Base-by-base conservation (phyloP, 2,888 invertebrate species). In the Ceramica pisi region DNA sequence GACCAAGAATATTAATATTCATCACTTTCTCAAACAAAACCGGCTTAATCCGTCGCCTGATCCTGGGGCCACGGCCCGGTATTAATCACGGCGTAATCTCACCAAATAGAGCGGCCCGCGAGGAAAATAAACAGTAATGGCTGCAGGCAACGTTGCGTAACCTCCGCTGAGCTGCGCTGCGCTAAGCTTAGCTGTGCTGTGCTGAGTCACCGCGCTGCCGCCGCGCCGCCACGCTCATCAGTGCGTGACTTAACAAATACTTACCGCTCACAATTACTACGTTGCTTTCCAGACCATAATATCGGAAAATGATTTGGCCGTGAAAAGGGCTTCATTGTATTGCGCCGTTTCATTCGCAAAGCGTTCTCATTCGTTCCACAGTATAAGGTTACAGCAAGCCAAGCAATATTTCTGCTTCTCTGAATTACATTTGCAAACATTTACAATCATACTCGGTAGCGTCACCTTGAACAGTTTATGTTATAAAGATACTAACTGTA, bases 11-110 rank as follows among this genome's bases (percentile, higher is more conserved):
- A 90, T 88, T 86, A 88, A 87, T 88, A 88, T 87, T 85, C 85
- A 89, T 89, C 86, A 88, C 86, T 90, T 89, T 85, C 86, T 82
- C 86, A 86, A 90, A 90, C 86, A 89, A 80, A 80, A 84, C 84
- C 80, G 78, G 80, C 74, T 66, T 90, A 89, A 91, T 90, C 88
- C 88, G 78, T 79, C 78, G 83, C 82, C 84, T 86, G 84, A 86
- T 88, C 85, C 84, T 75, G 71, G 78, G 86, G 85, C 89, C 89
- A 89, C 88, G 90, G 88, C 86, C 85, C 84, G 76, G 86, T 89
- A 92, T 92, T 91, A 91, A 94, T 93, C 92, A 92, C 90, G 81
- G 83, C 85, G 88, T 92, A 92, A 93, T 92, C 91, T 91, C 86
- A 83, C 90, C 89, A 90, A 91, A 90, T 89, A 89, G 88, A 91